Base-by-base conservation (phyloP, 2,888 invertebrate species). In the Brachyptera putata region DNA sequence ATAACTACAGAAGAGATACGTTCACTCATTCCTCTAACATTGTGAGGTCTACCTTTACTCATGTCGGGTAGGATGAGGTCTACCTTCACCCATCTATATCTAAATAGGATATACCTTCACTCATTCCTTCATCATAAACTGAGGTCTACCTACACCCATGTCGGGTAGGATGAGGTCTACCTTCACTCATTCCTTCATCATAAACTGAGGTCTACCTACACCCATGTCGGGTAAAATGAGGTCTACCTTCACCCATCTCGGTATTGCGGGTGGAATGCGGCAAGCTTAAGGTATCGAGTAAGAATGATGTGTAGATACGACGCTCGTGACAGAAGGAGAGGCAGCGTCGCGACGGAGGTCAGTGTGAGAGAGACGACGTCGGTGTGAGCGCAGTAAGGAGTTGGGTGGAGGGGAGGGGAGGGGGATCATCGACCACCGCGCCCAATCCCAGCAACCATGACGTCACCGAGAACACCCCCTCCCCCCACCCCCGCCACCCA, bases 381-480 rank as follows among this genome's bases (percentile, higher is more conserved):
- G 24, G 7, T 21, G 41, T n/a, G n/a, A n/a, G n/a, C 11, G 30
- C 30, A 30, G 30, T 11, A 11, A 30, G 30, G 30, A 62, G 61
- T 64, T 61, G 63, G 64, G 61, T 65, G 61, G 66, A 60, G 65
- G 67, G 63, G 62, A 59, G 63, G 64, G 65, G 64, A 68, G 67
- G 65, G 67, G 67, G 64, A 66, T 62, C 62, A 53, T 63, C 50
- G 39, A 34, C 25, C 59, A 55, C 57, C 50, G 56, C 43, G 60
- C 60, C 57, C 56, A 61, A 58, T 61, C 58, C 59, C 55, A 41
- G 49, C 62, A 39, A 26, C 57, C 59, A 53, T 59, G 59, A 61
- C 58, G 57, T 61, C 61, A 61, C 48, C 39, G 39, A 24, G 43
- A 39, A 60, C 46, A 30, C 55, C 58, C 58, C 1, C 24, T 1